Evolutionary conservation across 2,797 vertebrate species (phyloP), one percentile per base, ranked within the genome.

Genomic region (Megalops cyprinoides): DNA sequence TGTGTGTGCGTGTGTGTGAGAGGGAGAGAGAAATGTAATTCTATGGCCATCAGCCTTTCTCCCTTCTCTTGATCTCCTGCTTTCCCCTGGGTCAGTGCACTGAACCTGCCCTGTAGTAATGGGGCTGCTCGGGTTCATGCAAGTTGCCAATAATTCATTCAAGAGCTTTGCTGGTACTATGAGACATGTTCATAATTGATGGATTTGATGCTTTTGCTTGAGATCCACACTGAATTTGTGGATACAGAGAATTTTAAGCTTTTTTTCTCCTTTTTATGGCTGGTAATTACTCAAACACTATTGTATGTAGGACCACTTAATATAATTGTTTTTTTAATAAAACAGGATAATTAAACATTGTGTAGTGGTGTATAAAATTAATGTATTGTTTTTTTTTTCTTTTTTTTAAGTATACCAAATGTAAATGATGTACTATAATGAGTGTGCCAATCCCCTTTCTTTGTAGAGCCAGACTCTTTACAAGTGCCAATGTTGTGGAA

Each of bases 401-500:
- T 82, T 92, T 91, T 92, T 91, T 90, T 83, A 92, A 91, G 89
- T 93, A 92, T 94, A 93, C 91, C 89, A 93, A 92, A 94, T 93
- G 94, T 95, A 95, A 94, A 95, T 95, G 89, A 92, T 95, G 93
- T 95, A 94, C 90, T 90, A 94, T 95, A 94, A 85, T 94, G 91
- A 93, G 95, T 94, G 96, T 96, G 96, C 96, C 96, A 96, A 95
- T 89, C 91, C 93, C 95, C 90, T 92, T 87, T 94, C 90, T 95
- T 90, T 93, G 95, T 93, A 94, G 94, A 94, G 92, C 92, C 93
- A 95, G 93, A 94, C 93, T 95, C 93, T 95, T 93, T 91, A 88
- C 93, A 97, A 97, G 96, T 95, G 96, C 96, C 94, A 94, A 95
- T 92, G 94, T 96, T 95, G 94, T 93, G 91, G 93, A 92, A 92